Base-by-base conservation (phyloP, 2,797 vertebrate genomes). In the Natrix natrix region DNA sequence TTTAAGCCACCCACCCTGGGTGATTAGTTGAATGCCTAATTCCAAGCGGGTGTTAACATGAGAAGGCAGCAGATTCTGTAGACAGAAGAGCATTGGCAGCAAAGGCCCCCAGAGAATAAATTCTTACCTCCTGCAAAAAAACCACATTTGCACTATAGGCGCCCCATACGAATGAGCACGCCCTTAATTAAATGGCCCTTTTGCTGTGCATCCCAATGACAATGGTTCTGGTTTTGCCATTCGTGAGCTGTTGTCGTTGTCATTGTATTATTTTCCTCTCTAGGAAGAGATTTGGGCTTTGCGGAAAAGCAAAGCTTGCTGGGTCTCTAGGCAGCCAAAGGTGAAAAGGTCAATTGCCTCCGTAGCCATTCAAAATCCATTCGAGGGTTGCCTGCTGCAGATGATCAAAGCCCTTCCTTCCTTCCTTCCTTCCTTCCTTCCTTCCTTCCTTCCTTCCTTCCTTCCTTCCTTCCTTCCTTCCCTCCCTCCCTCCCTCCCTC, bases 121-220 rank as follows among this genome's bases (percentile, higher is more conserved):
- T 95, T 94, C 96, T 95, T 90, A 87, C 94, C 95, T 95, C 95
- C 43, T 16, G n/a, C 66, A 69, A 32, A 69, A 61, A 32, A 7
- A 0, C 63, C 66, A 92, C 96, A 2, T 95, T 96, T 93, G 93
- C 95, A 93, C 92, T 86, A 4, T 56, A 94, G 94, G 66, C 93
- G 26, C 56, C 86, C 94, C 94, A 93, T 93, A 93, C 94, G 94
- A 91, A 95, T 97, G 95, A 97, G 94, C 86, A 13, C 94, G 88
- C 92, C 96, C 94, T 97, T 97, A 96, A 97, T 98, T 97, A 97
- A 97, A 94, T 94, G 91, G 95, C 94, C 95, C 95, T 94, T 95
- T 96, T 97, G 96, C 96, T 96, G 97, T 95, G 94, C 95, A 93
- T 97, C 97, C 97, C 96, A 95, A 95, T 96, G 92, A 93, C 96